Evolutionary conservation across 1,140 invertebrate genomes (phyloP), one percentile per base, ranked within the genome.

Genomic region (Ceratina japonica): DNA sequence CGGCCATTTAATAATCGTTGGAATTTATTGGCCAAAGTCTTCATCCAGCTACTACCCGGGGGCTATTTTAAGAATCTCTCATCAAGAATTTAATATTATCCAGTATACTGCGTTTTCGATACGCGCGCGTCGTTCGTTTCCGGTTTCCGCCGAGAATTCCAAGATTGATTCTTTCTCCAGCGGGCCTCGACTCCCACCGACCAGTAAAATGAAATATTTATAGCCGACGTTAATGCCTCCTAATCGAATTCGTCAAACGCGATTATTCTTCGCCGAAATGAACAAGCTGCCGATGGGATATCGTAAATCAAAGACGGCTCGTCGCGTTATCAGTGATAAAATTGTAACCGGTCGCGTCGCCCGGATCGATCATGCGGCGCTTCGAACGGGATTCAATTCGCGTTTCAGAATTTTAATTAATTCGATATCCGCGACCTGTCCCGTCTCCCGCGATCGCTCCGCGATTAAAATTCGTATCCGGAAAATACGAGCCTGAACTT

Each of bases 11-110:
- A 87, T 87, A 87, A 87, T 84, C 85, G 85, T 12, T 82, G 85
- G 85, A 87, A 88, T 88, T 87, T 88, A 87, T 88, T 81, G 85
- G 81, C 76, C 44, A 31, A 8, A 1, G 24, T 24, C 44, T 82
- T 62, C 69, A 63, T 58, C 65, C 20, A 72, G 24, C 66, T 71
- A 49, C 63, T 64, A 54, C 62, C 54, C 20, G 20, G 37, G 51
- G 72, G 63, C 81, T 87, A 87, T 87, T 85, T 87, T 85, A 86
- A 86, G 82, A 87, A 85, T 88, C 79, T 86, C 87, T 83, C 78
- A 85, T 86, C 86, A 87, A 85, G 83, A 85, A 87, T 88, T 87
- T 80, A 86, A 84, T 83, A 86, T 84, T 81, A 82, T 54, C 69
- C 61, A 71, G 75, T 81, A 44, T n/a, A n/a, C 54, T 56, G 54